phyloP scores from a whole-genome alignment of 2,797 vertebrate species.

The Syngnathus rostellatus region DNA sequence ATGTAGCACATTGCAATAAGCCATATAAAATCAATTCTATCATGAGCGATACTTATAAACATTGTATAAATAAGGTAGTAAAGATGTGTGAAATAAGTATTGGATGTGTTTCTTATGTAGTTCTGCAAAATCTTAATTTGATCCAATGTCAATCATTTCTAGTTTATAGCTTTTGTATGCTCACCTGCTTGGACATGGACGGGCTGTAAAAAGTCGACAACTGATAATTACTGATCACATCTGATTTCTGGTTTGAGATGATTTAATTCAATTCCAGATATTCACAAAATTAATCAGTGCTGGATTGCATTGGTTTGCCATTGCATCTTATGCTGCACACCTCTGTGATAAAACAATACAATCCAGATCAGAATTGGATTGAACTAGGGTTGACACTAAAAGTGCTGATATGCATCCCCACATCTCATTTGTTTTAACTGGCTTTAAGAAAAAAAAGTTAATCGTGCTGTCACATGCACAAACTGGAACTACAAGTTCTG shows the following conservation, averaged over 20 bases:
- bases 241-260: conserved; percentile 23
- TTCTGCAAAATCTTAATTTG: neutral
- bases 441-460: too few relatives aligned
- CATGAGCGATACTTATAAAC: neutral
- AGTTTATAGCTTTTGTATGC: neutral
- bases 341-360: neutral
- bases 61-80: neutral
- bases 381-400: neutral
- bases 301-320: neutral
- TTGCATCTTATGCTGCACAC: neutral
- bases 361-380: neutral
- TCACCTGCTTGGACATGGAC: neutral
- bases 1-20: neutral
- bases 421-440: too few relatives aligned
- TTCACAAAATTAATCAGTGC: neutral
- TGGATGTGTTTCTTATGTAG: neutral
- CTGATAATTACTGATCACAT: conserved; percentile 7
- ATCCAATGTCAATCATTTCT: neutral
- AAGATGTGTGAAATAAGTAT: neutral
- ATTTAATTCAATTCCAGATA: neutral
- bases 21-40: neutral
- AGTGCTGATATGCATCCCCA: too few relatives aligned
- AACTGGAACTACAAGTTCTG: too few relatives aligned
- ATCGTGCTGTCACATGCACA: too few relatives aligned
- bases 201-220: neutral